Conservation (phyloP, 1,140 invertebrate species). For the Leptinotarsa lineolata region DNA sequence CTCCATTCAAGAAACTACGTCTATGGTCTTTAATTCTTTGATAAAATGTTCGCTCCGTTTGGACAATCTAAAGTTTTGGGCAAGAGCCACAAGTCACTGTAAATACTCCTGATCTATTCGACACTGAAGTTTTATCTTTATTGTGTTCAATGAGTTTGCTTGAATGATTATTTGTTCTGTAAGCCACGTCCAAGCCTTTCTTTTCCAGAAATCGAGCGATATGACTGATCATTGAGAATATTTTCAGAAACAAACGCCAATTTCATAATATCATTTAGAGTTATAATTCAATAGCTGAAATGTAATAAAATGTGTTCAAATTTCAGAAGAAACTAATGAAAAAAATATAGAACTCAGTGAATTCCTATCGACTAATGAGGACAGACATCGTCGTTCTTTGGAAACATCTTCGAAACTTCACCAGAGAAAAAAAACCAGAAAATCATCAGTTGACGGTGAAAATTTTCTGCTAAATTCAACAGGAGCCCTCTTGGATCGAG, state of each 20-base stretch:
- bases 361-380: not conserved
- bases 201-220: too few relatives aligned
- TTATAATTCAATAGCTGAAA: not conserved
- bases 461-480: not conserved
- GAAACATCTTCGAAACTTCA: not conserved
- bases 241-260: too few relatives aligned
- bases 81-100: too few relatives aligned
- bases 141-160: too few relatives aligned
- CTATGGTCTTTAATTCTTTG: too few relatives aligned
- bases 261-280: not conserved
- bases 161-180: too few relatives aligned
- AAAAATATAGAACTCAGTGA: not conserved
- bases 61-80: too few relatives aligned
- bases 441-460: not conserved
- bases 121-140: too few relatives aligned
- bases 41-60: too few relatives aligned
- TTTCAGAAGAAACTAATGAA: not conserved
- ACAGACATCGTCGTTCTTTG: not conserved
- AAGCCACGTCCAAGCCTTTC: too few relatives aligned
- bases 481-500: not conserved
- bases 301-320: not conserved
- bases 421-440: not conserved
- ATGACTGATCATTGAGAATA: not conserved
- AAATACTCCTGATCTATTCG: too few relatives aligned
- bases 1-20: too few relatives aligned